phyloP scores from a whole-genome alignment of 2,888 invertebrate genomes.

The Harpalus rubripes region DNA sequence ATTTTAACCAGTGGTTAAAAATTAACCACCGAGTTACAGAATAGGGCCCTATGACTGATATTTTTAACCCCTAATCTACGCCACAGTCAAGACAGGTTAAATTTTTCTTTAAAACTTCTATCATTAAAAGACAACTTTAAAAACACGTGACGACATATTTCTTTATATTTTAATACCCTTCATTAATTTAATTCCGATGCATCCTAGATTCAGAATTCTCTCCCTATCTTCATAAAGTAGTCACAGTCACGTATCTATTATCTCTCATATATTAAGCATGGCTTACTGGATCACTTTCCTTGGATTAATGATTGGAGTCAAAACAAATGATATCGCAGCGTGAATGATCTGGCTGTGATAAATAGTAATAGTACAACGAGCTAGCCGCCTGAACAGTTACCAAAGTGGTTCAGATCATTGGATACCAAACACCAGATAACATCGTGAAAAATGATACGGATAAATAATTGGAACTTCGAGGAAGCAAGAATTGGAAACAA shows the following conservation, averaged over 20 bases:
- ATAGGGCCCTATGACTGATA: too few relatives aligned
- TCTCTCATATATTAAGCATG: constrained; percentile 20
- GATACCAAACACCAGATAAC: constrained; percentile 11
- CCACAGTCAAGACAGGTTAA: too few relatives aligned
- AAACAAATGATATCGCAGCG: constrained; percentile 49
- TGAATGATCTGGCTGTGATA: constrained; percentile 42
- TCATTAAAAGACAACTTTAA: too few relatives aligned
- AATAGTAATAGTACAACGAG: constrained; percentile 47
- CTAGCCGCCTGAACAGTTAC: constrained; percentile 11
- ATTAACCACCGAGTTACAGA: too few relatives aligned
- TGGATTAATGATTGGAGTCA: constrained; percentile 29
- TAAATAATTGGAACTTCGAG: background rate
- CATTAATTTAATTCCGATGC: background rate
- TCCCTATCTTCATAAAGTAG: constrained; percentile 23
- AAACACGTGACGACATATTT: background rate
- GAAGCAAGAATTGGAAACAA: background rate
- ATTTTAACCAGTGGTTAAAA: too few relatives aligned
- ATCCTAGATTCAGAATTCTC: background rate
- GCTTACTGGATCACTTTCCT: constrained; percentile 20
- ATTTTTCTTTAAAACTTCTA: too few relatives aligned
- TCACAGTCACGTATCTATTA: constrained; percentile 35
- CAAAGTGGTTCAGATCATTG: constrained; percentile 4
- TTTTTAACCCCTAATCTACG: too few relatives aligned
- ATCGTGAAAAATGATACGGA: constrained; percentile 18
- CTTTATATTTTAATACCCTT: background rate